Base-by-base conservation (phyloP, 2,888 invertebrate species). In the Drosophila borborema region DNA sequence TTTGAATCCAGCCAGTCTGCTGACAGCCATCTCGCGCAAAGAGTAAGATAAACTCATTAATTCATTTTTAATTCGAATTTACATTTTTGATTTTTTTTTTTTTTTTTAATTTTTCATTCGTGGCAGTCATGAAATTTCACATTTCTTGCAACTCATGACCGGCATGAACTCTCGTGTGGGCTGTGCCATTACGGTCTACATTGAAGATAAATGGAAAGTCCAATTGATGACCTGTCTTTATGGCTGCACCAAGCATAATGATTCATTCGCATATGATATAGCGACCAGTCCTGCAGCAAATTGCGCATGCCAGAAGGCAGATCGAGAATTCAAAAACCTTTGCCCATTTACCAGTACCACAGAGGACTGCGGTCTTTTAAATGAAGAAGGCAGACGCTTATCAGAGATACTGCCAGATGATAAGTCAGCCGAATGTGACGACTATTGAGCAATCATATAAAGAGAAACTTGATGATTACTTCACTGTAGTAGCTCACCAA, bases 221-320 rank as follows among this genome's bases (percentile, higher is more conserved):
- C 73, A 74, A 14, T 14, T 55, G 8, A 41, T 67, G 59, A 16
- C 63, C 2, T 74, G 73, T 5, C 3, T 74, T 0, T 74, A 73
- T 10, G 74, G 49, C 1, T 74, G 73, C 31, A 1, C 3, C 0
- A 73, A 67, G 49, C 16, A 18, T 1, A 2, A 6, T 0, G 5
- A 12, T 2, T 10, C 20, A 3, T 5, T 4, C 2, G 6, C 45
- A 0, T 74, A 74, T 51, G 1, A 0, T 1, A 2, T 60, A 8
- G 67, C 59, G 0, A 38, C 14, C 4, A 7, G 3, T 1, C 49
- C 73, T 6, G 14, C 23, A 20, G 0, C 1, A 0, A 0, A 2
- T 1, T 74, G 73, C 14, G 0, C 2, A 1, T 74, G 73, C n/a
- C 3, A 23, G 23, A 45, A 12, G 0, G 1, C 16, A 4, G 59